phyloP scores from a whole-genome alignment of 92 coral and sea anemone species.

The Parazoanthus atlanticus region DNA sequence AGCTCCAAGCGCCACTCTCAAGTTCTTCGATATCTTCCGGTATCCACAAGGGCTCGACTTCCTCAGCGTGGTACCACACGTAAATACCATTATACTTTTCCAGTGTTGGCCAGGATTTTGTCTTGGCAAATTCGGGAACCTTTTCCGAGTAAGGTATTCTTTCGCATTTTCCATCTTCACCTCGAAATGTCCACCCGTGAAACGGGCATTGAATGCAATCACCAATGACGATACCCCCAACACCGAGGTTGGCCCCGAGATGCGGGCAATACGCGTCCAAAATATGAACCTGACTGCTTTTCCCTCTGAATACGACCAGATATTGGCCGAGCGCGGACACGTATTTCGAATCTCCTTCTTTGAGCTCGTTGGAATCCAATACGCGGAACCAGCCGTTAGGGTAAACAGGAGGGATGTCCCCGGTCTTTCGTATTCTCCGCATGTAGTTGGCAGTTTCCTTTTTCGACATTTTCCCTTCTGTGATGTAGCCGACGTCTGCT shows the following conservation, averaged over 20 bases:
- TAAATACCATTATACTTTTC: conserved; percentile 77
- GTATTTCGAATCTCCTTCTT: conserved; percentile 68
- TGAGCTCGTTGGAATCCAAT: conserved; percentile 73
- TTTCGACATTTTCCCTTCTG: conserved; percentile 64
- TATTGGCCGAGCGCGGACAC: conserved; percentile 80
- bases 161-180: conserved; percentile 80
- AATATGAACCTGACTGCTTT: conserved; percentile 71
- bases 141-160: conserved; percentile 80
- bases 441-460: conserved; percentile 78
- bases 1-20: conserved; percentile 70
- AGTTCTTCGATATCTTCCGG: conserved; percentile 88
- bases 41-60: conserved; percentile 77
- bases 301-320: conserved; percentile 88
- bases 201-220: conserved; percentile 90
- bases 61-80: conserved; percentile 98
- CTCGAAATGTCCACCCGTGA: conserved; percentile 93
- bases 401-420: conserved; percentile 90
- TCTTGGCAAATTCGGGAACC: conserved; percentile 82
- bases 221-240: conserved; percentile 87
- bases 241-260: conserved; percentile 91
- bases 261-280: conserved; percentile 97
- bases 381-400: conserved; percentile 96
- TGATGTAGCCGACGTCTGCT: conserved; percentile 81
- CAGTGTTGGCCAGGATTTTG: conserved; percentile 78
- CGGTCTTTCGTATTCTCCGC: conserved; percentile 64